phyloP scores from a whole-genome alignment of 2,888 invertebrate genomes.

The Ormyrus thymus region DNA sequence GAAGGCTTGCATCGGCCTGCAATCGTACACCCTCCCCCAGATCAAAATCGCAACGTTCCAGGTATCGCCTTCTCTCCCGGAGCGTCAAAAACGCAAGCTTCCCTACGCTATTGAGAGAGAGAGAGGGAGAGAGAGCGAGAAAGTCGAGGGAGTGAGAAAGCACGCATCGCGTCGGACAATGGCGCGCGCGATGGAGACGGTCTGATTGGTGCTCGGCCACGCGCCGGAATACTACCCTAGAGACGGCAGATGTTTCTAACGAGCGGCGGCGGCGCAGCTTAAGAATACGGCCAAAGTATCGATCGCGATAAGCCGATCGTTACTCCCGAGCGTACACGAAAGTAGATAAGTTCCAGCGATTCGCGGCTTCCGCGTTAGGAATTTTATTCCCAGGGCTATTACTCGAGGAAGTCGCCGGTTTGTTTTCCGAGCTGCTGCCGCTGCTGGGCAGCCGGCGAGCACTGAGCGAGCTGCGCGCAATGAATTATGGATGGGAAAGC shows the following conservation, averaged over 20 bases:
- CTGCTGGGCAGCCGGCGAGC: neutral
- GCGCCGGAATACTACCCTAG: constrained; percentile 67
- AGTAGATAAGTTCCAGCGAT: constrained; percentile 36
- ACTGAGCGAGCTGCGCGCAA: neutral
- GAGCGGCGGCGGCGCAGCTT: constrained; percentile 59
- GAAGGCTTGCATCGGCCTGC: constrained; percentile 36
- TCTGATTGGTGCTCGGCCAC: constrained; percentile 67
- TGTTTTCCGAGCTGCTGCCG: constrained; percentile 13
- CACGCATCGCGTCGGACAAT: constrained; percentile 55
- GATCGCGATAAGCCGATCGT: constrained; percentile 68
- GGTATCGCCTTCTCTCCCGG: constrained; percentile 36
- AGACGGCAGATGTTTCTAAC: constrained; percentile 72
- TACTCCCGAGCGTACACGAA: constrained; percentile 28
- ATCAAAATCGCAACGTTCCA: constrained; percentile 52
- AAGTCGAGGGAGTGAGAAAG: constrained; percentile 4
- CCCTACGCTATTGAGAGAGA: neutral
- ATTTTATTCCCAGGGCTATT: constrained; percentile 37
- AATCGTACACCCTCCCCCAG: constrained; percentile 47
- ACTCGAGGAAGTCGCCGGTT: constrained; percentile 28
- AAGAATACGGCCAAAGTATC: constrained; percentile 64
- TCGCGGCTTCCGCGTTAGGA: constrained; percentile 15
- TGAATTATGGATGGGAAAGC: constrained; percentile 37
- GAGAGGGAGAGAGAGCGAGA: constrained; percentile 20
- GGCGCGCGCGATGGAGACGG: constrained; percentile 59
- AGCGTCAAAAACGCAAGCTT: neutral